Base-by-base conservation (phyloP, 1,140 invertebrate genomes). In the Philotrypesis tridentata region DNA sequence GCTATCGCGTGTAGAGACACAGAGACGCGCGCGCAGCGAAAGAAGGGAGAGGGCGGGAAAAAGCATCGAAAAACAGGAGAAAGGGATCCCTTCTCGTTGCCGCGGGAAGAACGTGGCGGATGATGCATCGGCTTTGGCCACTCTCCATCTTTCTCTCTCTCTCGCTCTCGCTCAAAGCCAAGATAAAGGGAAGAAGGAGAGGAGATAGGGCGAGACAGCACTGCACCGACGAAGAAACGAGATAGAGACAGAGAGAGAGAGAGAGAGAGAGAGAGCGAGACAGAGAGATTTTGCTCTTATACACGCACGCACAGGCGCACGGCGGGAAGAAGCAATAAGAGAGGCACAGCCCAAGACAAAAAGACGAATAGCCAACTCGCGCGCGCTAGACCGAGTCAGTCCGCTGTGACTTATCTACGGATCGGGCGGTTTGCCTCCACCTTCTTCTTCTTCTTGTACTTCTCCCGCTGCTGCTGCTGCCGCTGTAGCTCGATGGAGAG, bases 341-440 rank as follows among this genome's bases (percentile, higher is more conserved):
- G 85, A 84, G 79, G 61, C 12, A 75, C 72, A n/a, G 72, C 61
- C 79, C 61, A 82, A 87, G 85, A 86, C 85, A 89, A 89, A 90
- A 89, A 88, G 86, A 84, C 77, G 86, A 31, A 82, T 71, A 77
- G 74, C 43, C 43, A 71, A 61, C 33, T 84, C 83, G 85, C 84
- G 87, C 85, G 67, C 89, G 90, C 87, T 91, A 91, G 89, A 91
- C 85, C 89, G 90, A 91, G 88, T 90, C 89, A 87, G 37, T n/a
- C 89, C 89, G 89, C 89, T 87, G 48, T 55, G 88, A 90, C 90
- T 92, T 92, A 92, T 92, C 89, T 90, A 40, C 83, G 85, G 85
- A 88, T 88, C 87, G 85, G 84, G 84, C 82, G 80, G 73, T 63
- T 68, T 68, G 55, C n/a, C 33, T 72, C 79, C 75, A 33, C 70